Evolutionary conservation across 2,113 vertebrate genomes (phyloP), one percentile per base, ranked within the genome.

Genomic region (Lutjanus erythropterus): DNA sequence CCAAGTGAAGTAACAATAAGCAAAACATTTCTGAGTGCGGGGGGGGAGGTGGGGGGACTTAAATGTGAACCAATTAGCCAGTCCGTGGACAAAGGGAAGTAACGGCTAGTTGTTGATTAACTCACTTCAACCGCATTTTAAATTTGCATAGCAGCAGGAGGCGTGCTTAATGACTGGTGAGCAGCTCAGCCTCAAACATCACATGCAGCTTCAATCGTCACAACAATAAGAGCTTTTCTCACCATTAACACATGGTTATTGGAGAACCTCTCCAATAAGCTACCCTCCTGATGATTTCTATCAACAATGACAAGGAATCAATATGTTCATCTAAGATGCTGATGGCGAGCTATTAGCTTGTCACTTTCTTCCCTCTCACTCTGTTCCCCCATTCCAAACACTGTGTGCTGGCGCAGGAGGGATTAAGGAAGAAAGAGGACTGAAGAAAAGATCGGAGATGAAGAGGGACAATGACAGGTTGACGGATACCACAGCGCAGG

Each of bases 71-170:
- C 49, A 71, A 78, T 80, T 71, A 83, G 31, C 23, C 16, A 3
- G 2, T 33, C 42, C 42, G 4, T 44, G 55, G 60, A 85, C 73
- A 84, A 90, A 88, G 74, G 47, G 64, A 84, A 37, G 74, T 60
- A 86, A 87, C 64, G 70, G 71, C 65, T 66, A 35, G 55, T 56
- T 84, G 78, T 78, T 79, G 82, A 90, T 88, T 79, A 85, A 33
- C 80, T 88, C 81, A 66, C 61, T 78, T 80, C 69, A 85, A 62
- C 59, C 39, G 69, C 75, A 65, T 76, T 31, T 84, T 47, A 18
- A 18, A 89, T 90, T 91, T 89, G 68, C 85, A 84, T 83, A 90
- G 58, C 83, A 84, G 87, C 79, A 80, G 86, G 88, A 74, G 62
- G 58, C 44, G 15, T 21, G 61, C 62, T 41, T 86, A 83, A 92